Evolutionary conservation across 1,140 invertebrate species (phyloP), one percentile per base, ranked within the genome.

Genomic region (Drosophila bifasciata): DNA sequence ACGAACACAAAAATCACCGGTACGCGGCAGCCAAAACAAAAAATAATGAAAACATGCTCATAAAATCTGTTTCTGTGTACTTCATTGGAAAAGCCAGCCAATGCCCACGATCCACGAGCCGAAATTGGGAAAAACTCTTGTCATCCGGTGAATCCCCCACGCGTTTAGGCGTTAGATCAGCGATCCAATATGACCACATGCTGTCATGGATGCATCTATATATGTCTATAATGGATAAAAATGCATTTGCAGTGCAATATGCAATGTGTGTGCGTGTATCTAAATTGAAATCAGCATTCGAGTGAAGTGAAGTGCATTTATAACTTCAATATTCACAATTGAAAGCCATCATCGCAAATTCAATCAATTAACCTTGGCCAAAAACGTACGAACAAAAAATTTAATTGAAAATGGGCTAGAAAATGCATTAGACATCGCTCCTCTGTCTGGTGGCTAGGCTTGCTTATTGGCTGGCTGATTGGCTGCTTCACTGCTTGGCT

Each of bases 271-370:
- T 64, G 59, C 13, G 39, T 23, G 41, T 70, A 85, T 85, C 81
- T 85, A 67, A 85, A 85, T 85, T 85, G 64, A 85, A 85, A 85
- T 85, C 83, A 67, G 64, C 81, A 77, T 80, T 80, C 59, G 64
- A 55, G 48, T 70, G 61, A 68, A 55, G 48, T 70, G 61, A 78
- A 85, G 83, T 88, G 83, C 81, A 88, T 74, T 74, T 60, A 53
- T 68, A 86, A 85, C 80, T 85, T 84, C 71, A 80, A 63, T 59
- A 78, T 73, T 83, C 49, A 32, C 67, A 76, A 81, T 78, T 81
- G 55, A 62, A 66, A 73, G 70, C 66, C 66, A 69, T 69, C 66
- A 79, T 73, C 57, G 60, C 49, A 57, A 77, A 72, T 67, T 68
- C 51, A 36, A 49, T 68, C 52, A 79, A 85, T 86, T 86, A 88